Conservation (phyloP, 2,888 invertebrate species). For the Dysmachus trigonus region DNA sequence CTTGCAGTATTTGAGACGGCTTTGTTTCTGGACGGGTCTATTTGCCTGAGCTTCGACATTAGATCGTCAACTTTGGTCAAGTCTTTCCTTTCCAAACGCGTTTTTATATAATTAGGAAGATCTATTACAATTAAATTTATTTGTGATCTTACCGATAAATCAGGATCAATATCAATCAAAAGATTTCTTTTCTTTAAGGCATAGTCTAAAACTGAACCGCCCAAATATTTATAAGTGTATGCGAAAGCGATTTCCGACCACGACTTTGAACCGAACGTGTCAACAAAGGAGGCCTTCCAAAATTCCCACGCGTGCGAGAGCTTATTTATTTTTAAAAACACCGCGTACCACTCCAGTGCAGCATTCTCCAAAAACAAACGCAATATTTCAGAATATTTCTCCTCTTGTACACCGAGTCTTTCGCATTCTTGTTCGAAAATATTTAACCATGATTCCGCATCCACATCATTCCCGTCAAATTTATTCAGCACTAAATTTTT, state of each 20-base stretch:
- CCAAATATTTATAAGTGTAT: not conserved
- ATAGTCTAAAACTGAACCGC: not conserved
- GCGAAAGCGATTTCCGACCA: not conserved
- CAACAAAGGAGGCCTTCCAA: not conserved
- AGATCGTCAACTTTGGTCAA: not conserved
- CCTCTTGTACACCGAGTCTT: not conserved
- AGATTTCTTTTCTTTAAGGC: not conserved
- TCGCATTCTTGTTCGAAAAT: not conserved
- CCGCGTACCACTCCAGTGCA: not conserved
- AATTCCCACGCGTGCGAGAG: not conserved
- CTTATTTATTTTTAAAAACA: not conserved
- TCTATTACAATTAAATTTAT: not conserved
- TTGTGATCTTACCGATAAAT: not conserved
- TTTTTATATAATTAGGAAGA: not conserved
- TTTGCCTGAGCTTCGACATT: not conserved
- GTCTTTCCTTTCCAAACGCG: not conserved
- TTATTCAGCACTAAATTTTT: not conserved
- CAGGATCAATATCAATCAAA: not conserved
- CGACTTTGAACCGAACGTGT: not conserved
- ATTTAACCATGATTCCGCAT: not conserved
- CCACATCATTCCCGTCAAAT: not conserved
- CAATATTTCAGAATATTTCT: not conserved
- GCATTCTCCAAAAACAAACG: not conserved
- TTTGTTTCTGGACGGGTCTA: not conserved
- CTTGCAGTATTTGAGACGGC: not conserved